Evolutionary conservation across 1,140 invertebrate genomes (phyloP), one percentile per base, ranked within the genome.

Genomic region (Drosophila lowei): DNA sequence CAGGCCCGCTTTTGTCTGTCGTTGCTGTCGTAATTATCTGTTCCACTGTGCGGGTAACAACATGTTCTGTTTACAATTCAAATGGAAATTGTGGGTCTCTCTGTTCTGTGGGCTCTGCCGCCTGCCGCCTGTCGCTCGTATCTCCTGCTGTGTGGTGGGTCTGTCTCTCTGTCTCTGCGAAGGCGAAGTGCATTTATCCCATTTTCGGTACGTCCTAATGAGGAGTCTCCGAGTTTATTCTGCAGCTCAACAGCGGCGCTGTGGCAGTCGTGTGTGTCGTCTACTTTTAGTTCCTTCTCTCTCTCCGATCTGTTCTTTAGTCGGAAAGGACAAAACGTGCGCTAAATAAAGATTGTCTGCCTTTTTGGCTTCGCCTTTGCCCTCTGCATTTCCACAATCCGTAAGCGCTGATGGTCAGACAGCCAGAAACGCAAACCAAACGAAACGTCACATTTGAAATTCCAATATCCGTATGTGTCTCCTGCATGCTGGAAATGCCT

Each of bases 41-140:
- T 25, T 54, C 63, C 62, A 85, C 78, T 77, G 77, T 85, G 77
- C 81, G 80, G 77, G 68, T 64, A 73, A 73, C 81, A 77, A 62
- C 73, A 77, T 86, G 73, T 73, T 85, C 71, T 85, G 81, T 85
- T 85, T 85, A 85, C 81, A 62, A 77, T 85, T 77, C 64, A 80
- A 86, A 85, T 85, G 61, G 81, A 77, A 85, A 84, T 79, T 71
- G 75, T 38, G 34, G 34, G 34, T 38, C 34, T 38, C 11, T 73
- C 64, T 58, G 75, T 57, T 75, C 55, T 79, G 54, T 74, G 57
- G 44, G 47, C 49, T 65, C 46, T 72, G 59, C 58, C 3, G 28
- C 7, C 9, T 9, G 30, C 9, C 9, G 30, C 30, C 30, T 34
- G 8, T 34, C 9, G 50, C 28, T 15, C 34, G 34, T 60, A 74